Evolutionary conservation across 2,888 invertebrate species (phyloP).

Genomic region (Zaprionus obscuricornis): DNA sequence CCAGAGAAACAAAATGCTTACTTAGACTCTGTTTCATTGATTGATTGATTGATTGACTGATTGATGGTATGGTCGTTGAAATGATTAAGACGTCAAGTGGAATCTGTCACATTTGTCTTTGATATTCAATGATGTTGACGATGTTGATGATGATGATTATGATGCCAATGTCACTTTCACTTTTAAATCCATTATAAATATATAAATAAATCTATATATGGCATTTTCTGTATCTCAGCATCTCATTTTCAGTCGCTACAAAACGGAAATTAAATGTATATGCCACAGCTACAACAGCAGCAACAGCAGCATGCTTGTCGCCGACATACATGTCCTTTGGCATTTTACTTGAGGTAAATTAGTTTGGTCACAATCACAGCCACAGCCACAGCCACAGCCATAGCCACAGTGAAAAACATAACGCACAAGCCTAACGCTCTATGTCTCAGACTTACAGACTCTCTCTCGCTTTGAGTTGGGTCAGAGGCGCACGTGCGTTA

Average conservation of each 20-base stretch:
- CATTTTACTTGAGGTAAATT: constrained; percentile 44
- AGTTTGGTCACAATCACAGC: constrained; percentile 15
- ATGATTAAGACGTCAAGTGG: constrained; percentile 30
- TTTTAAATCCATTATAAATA: constrained; percentile 18
- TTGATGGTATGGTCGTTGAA: constrained; percentile 39
- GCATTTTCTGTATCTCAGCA: too few species aligned
- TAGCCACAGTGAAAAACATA: background rate
- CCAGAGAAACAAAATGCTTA: too few species aligned
- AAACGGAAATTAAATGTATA: constrained; percentile 70
- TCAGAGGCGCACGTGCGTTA: constrained; percentile 29
- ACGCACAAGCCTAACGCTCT: constrained; percentile 4
- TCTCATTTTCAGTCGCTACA: too few species aligned
- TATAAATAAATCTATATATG: too few species aligned
- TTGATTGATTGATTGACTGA: constrained; percentile 45
- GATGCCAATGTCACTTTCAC: too few species aligned
- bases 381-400: background rate
- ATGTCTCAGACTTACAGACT: background rate
- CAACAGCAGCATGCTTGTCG: background rate
- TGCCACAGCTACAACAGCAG: too few species aligned
- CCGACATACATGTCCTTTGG: constrained; percentile 46
- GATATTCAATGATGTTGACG: constrained; percentile 41
- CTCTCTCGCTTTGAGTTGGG: constrained; percentile 34
- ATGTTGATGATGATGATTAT: too few species aligned
- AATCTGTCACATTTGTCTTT: constrained; percentile 33
- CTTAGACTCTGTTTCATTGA: constrained; percentile 29